These are phyloP conservation scores for Brachypteracias leptosomus DNA, from an alignment of 2,113 vertebrate species.

Conservation along the genomic window DNA sequence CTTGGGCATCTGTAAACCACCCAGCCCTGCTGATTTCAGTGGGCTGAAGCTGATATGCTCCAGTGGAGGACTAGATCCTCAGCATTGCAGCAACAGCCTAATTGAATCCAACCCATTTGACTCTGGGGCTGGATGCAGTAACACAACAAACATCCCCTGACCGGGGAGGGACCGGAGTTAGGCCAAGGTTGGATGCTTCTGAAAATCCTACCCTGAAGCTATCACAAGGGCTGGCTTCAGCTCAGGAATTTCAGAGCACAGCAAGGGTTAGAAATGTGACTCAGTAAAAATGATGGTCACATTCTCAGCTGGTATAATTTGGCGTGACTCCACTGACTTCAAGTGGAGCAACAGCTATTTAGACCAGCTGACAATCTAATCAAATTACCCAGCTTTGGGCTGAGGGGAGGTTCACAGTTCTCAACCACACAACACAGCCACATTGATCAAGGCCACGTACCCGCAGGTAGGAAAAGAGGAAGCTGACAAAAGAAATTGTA, in stretches of 20 bases:
- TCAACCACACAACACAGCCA: not conserved
- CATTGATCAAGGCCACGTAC: not conserved
- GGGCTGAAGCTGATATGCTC: fast-evolving
- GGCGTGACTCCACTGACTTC: not conserved
- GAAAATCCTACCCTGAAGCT: not conserved
- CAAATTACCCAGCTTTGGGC: not conserved
- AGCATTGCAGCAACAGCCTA: not conserved
- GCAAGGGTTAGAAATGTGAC: not conserved
- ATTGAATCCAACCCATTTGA: not conserved
- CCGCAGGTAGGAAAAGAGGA: fast-evolving
- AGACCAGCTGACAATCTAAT: not conserved
- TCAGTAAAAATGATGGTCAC: not conserved
- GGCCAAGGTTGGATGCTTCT: not conserved
- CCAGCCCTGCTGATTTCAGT: not conserved
- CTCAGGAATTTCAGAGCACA: not conserved
- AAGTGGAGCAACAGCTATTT: not conserved
- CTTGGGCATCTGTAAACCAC: not conserved
- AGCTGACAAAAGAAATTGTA: not conserved
- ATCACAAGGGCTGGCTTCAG: not conserved
- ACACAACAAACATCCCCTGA: not conserved
- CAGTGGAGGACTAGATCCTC: not conserved
- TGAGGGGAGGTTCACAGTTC: not conserved
- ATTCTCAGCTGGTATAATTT: not conserved
- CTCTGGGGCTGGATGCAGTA: not conserved
- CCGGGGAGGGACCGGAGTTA: not conserved